A percentile compares a stretch with the other conserved stretches of the same genome.
Conservation (phyloP, 2,888 invertebrate species). For the Cremastobaeus sp. region DNA sequence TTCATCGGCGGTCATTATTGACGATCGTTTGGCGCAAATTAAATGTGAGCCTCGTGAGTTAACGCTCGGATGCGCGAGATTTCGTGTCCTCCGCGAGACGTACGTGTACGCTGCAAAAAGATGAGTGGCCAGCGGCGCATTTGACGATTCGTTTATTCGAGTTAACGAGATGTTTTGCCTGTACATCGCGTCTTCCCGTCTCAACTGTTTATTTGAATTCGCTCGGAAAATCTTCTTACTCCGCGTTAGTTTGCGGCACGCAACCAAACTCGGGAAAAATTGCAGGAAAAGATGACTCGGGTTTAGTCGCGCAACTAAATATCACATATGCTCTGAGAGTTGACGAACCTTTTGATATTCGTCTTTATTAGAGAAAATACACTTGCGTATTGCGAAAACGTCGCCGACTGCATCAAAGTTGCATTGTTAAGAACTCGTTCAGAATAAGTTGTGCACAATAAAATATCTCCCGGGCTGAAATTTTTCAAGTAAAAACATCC, state of each 20-base stretch:
- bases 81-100: conserved; percentile 8
- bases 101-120: conserved; percentile 16
- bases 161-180: conserved; percentile 46
- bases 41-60: conserved; percentile 16
- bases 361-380: conserved; percentile 18
- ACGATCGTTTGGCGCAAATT: conserved; percentile 14
- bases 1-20: conserved; percentile 19
- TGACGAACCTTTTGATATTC: conserved; percentile 23
- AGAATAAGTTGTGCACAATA: too few relatives aligned
- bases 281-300: conserved; percentile 22
- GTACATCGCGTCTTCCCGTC: conserved; percentile 16
- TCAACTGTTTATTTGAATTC: conserved; percentile 38
- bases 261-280: conserved; percentile 4
- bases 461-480: too few relatives aligned
- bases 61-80: conserved; percentile 17
- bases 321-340: conserved; percentile 35
- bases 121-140: conserved; percentile 52
- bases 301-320: conserved; percentile 16
- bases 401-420: too few relatives aligned
- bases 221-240: conserved; percentile 30
- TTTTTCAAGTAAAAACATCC: too few relatives aligned
- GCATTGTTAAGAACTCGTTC: too few relatives aligned
- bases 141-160: conserved; percentile 59
- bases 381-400: neutral
- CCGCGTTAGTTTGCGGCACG: conserved; percentile 12